Conservation (phyloP, 2,888 invertebrate genomes). For the Caenorhabditis virilis region DNA sequence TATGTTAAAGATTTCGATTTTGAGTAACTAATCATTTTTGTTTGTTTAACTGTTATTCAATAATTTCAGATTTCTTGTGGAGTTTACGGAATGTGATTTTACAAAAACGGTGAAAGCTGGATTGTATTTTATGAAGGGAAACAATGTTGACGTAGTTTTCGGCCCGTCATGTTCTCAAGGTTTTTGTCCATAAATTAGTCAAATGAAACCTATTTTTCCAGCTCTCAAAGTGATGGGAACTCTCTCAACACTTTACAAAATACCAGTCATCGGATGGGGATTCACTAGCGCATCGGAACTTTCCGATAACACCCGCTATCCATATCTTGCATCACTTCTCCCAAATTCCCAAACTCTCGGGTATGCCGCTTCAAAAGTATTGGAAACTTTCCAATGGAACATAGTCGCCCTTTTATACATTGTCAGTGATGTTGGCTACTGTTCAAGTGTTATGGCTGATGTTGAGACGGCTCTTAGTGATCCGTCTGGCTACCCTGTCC, state of each 20-base stretch:
- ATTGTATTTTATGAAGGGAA: conserved; percentile 42
- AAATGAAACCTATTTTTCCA: no score
- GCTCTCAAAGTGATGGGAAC: conserved; percentile 30
- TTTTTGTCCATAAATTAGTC: background rate
- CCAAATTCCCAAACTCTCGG: conserved; percentile 25
- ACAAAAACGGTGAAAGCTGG: conserved; percentile 23
- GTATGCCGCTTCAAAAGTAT: conserved; percentile 13
- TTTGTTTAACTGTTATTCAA: background rate
- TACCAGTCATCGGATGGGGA: conserved; percentile 37
- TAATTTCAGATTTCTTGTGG: conserved; percentile 25
- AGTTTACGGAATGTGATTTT: conserved; percentile 41
- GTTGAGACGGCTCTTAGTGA: conserved; percentile 28
- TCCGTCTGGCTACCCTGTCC: conserved; percentile 1
- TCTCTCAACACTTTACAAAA: conserved; percentile 26
- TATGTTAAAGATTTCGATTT: conserved; percentile 18
- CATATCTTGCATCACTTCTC: conserved; percentile 25
- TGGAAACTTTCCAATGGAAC: conserved; percentile 28
- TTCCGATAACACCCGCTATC: conserved; percentile 23
- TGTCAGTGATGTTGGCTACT: conserved; percentile 24
- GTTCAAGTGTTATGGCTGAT: conserved; percentile 23
- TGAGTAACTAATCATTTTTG: conserved; percentile 12
- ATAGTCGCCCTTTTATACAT: conserved; percentile 28
- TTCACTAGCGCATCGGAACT: conserved; percentile 29
- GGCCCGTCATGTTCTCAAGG: conserved; percentile 50
- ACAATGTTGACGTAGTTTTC: conserved; percentile 51